phyloP scores from a whole-genome alignment of 2,888 invertebrate species.

The Hirtodrosophila duncani region DNA sequence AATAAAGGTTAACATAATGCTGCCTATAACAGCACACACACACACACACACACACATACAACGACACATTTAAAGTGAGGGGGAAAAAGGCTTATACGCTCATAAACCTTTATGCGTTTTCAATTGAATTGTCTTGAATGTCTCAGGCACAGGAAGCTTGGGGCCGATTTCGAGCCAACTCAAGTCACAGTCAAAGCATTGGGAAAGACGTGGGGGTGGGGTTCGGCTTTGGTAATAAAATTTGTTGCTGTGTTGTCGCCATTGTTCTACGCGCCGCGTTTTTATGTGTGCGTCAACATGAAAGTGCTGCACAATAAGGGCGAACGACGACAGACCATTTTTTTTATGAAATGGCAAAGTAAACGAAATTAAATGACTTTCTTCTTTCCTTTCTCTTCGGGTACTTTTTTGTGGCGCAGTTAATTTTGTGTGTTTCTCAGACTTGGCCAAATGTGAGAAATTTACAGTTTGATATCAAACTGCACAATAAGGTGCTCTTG shows the following conservation, averaged over 20 bases:
- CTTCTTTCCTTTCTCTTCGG: background rate
- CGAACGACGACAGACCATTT: background rate
- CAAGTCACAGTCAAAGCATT: no score
- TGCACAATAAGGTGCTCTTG: no score
- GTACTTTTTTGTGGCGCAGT: background rate
- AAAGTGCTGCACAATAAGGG: background rate
- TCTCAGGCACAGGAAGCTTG: background rate
- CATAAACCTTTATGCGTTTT: slow-evolving; percentile 55
- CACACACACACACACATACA: slow-evolving; percentile 17
- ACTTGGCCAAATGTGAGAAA: no score
- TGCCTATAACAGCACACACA: slow-evolving; percentile 33
- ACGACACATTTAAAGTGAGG: slow-evolving; percentile 2
- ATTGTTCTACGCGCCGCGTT: slow-evolving; percentile 41
- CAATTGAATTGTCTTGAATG: slow-evolving; percentile 48
- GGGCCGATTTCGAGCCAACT: no score
- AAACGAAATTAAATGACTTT: slow-evolving; percentile 8
- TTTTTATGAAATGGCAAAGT: background rate
- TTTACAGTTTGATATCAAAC: no score
- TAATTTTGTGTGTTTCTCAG: background rate
- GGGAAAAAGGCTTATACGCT: slow-evolving; percentile 37
- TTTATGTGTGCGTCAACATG: slow-evolving; percentile 34
- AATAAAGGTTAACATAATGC: slow-evolving; percentile 43
- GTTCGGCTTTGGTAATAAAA: slow-evolving; percentile 23
- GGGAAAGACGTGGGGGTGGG: no score
- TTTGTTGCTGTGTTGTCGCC: slow-evolving; percentile 41